Conservation (phyloP, 1,140 invertebrate species). For the Psix sp. region DNA sequence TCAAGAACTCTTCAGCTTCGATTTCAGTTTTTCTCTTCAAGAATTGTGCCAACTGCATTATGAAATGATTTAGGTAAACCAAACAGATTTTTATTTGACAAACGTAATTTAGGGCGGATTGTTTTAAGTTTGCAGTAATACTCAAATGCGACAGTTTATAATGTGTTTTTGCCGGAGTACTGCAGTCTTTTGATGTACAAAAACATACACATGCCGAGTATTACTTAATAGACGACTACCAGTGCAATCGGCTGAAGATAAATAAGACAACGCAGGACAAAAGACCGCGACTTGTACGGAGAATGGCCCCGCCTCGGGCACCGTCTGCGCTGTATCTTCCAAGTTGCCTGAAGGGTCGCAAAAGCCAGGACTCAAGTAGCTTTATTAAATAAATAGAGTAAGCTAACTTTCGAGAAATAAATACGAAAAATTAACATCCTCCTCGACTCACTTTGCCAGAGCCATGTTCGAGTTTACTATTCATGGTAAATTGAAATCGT, state of each 20-base stretch:
- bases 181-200: constrained; percentile 40
- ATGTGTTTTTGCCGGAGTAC: constrained; percentile 15
- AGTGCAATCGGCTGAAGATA: constrained; percentile 65
- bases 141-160: constrained; percentile 11
- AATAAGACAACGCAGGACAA: constrained; percentile 68
- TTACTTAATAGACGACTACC: constrained; percentile 63
- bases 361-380: constrained; percentile 33
- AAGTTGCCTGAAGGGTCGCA: constrained; percentile 52
- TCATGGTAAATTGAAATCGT: no score
- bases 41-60: no score
- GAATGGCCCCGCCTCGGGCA: constrained; percentile 56
- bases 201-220: constrained; percentile 44
- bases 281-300: constrained; percentile 59
- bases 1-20: constrained; percentile 62
- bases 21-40: constrained; percentile 70
- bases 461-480: no score
- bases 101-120: no score
- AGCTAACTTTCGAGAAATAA: constrained; percentile 31
- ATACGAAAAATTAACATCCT: constrained; percentile 40
- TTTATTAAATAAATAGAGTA: constrained; percentile 69
- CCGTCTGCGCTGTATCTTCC: constrained; percentile 63
- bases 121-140: constrained; percentile 18
- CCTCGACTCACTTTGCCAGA: no score
- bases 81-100: no score
- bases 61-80: no score